These are phyloP conservation scores for Athene noctua DNA, from an alignment of 2,113 vertebrate species.

Conservation along the genomic window DNA sequence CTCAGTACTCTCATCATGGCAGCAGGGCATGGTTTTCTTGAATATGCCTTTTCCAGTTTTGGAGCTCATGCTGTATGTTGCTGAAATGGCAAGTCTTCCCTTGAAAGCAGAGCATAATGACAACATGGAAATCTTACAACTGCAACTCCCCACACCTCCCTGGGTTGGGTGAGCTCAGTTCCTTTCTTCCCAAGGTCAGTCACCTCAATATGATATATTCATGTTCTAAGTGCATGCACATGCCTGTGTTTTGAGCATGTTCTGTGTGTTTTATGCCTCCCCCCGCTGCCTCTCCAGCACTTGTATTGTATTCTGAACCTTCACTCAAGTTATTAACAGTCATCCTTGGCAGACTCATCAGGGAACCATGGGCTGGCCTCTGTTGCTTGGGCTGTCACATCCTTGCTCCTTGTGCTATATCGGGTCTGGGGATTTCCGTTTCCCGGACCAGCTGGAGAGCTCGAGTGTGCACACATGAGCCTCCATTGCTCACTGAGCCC, in stretches of 20 bases:
- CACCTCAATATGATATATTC: fast-evolving
- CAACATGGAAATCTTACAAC: background rate
- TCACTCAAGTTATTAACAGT: background rate
- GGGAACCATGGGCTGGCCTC: background rate
- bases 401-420: background rate
- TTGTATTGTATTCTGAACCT: background rate
- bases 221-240: fast-evolving
- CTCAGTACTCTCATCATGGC: background rate
- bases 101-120: background rate
- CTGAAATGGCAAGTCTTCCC: background rate
- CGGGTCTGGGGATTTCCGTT: background rate
- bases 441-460: background rate
- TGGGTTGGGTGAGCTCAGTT: background rate
- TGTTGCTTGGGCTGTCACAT: background rate
- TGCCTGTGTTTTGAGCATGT: background rate
- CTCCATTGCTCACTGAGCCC: background rate
- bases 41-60: background rate
- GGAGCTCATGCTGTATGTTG: background rate
- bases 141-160: background rate
- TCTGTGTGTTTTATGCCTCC: background rate
- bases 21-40: background rate
- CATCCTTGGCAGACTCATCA: background rate
- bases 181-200: background rate
- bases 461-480: background rate
- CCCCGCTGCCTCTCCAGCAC: background rate